Percentiles rank a stretch among this genome's conserved stretches.
Conservation (phyloP, 2,113 vertebrate genomes). For the Osmerus eperlanus region DNA sequence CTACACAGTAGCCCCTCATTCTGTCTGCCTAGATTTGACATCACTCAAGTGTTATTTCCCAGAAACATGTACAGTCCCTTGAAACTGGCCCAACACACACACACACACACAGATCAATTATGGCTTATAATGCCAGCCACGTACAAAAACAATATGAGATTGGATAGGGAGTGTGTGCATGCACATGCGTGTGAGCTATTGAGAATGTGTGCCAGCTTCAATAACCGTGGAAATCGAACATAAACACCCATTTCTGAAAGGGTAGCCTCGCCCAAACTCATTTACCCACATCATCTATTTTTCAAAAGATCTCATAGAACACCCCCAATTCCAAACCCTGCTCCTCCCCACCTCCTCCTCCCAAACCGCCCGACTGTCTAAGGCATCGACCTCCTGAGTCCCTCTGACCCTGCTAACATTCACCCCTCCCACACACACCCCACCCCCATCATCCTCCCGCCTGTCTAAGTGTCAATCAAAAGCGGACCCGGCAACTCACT, state of each 20-base stretch:
- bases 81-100: neutral
- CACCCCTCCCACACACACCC: neutral
- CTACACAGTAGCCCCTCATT: conserved; percentile 5
- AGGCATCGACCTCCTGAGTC: conserved; percentile 22
- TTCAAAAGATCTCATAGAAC: conserved; percentile 61
- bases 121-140: conserved; percentile 59
- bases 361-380: neutral
- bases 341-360: neutral
- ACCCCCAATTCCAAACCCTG: neutral
- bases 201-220: neutral
- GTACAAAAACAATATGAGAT: conserved; percentile 65
- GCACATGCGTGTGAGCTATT: neutral
- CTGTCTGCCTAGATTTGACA: conserved; percentile 32
- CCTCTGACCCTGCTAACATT: conserved; percentile 19
- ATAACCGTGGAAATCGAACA: conserved; percentile 53
- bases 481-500: neutral
- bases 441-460: neutral
- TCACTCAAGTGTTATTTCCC: neutral
- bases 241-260: conserved; percentile 61
- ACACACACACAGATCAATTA: conserved; percentile 45
- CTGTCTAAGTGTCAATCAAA: conserved; percentile 1
- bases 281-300: conserved; percentile 65
- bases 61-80: conserved; percentile 23
- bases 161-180: conserved; percentile 34
- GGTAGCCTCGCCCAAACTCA: conserved; percentile 44